Evolutionary conservation across 2,797 vertebrate species (phyloP), one percentile per base, ranked within the genome.

Genomic region (Danio tinwini): DNA sequence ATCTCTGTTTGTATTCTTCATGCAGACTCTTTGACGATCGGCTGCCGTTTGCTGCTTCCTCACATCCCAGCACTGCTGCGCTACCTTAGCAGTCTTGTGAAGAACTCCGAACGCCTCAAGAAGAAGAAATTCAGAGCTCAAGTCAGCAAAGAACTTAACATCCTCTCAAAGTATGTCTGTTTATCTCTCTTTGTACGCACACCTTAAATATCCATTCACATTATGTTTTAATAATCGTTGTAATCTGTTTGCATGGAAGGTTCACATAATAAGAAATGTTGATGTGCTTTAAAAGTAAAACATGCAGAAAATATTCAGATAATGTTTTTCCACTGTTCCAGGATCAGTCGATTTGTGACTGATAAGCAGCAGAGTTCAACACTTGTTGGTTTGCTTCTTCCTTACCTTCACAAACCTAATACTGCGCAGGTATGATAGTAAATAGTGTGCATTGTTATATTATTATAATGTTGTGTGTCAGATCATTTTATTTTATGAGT

Each of bases 81-180:
- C 64, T 96, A 98, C 89, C 94, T 98, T 86, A 96, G 95, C 80
- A 90, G 89, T 63, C 90, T 94, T 0, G 95, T 98, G 47, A 86
- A 95, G 78, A 96, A 92, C 86, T 81, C 91, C 0, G 96, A 96
- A 63, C 92, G 96, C 81, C 91, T 98, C 62, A 96, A 93, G 84
- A 97, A 95, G 92, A 98, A 96, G 86, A 96, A 95, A 83, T 96
- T 95, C 65, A 93, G 93, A 74, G 86, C 81, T 1, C 96, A 97
- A 91, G 95, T 99, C 86, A 94, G 95, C 89, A 98, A 96, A 87
- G 97, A 99, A 84, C 96, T 99, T 82, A 97, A 94, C 90, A 97
- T 99, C 87, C 96, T 99, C 76, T 99, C 98, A 72, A 98, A 96
- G 98, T 98, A 91, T 93, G 96, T 90, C 29, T 12, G 44, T 29